Evolutionary conservation across 1,140 invertebrate species (phyloP).

Genomic region (Monomorium pharaonis): DNA sequence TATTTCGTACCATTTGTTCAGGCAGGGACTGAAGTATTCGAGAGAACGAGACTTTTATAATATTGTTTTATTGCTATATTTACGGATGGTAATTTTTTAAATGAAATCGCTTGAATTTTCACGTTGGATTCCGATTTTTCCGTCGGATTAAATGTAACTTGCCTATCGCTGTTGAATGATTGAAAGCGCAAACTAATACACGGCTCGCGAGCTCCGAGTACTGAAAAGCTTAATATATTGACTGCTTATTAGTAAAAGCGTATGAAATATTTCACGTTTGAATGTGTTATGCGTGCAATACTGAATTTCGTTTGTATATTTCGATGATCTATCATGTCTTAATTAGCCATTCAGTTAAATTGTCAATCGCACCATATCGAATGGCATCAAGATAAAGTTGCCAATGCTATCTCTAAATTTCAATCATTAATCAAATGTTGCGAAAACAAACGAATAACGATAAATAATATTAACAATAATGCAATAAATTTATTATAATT

Average conservation of each 20-base stretch:
- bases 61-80: background rate
- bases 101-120: background rate
- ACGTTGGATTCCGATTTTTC: background rate
- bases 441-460: background rate
- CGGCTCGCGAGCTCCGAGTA: background rate
- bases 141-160: background rate
- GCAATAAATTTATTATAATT: too few relatives aligned
- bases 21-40: background rate
- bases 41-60: background rate
- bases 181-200: conserved; percentile 2
- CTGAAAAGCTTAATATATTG: background rate
- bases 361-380: background rate
- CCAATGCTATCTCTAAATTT: conserved; percentile 6
- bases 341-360: background rate
- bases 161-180: background rate
- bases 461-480: too few relatives aligned
- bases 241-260: conserved; percentile 6
- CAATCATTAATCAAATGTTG: background rate
- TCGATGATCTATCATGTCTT: conserved; percentile 10
- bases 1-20: background rate
- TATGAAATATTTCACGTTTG: background rate
- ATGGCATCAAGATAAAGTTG: background rate
- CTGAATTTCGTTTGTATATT: conserved; percentile 1
- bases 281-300: background rate
- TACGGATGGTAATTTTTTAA: background rate